Evolutionary conservation across 1,140 invertebrate genomes (phyloP), one percentile per base, ranked within the genome.

Genomic region (Aphelinus atriplicis): DNA sequence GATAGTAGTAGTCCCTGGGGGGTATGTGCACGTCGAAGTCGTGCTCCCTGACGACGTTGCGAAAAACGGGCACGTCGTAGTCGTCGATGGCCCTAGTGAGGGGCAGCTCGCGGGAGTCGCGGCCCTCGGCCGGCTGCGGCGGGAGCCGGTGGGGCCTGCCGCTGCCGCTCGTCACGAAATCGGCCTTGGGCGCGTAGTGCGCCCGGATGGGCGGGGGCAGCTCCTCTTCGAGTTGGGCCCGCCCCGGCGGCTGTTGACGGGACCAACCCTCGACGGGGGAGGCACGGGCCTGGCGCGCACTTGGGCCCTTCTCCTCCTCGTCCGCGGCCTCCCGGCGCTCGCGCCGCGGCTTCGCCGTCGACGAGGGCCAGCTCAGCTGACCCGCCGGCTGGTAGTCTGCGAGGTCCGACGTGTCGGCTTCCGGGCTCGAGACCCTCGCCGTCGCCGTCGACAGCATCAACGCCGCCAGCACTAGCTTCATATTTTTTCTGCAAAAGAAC

Each of bases 111-210:
- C 86, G 53, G 1, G 84, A 81, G 48, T 87, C 85, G 7, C 87
- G 71, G 2, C 65, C 78, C 1, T 84, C 81, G 1, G 73, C 62
- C 3, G 72, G 58, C 3, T 55, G 51, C 47, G 47, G 10, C 2
- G 51, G 51, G 4, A 10, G 10, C 7, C 5, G 51, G 48, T 5
- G 65, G 3, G 46, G 1, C 2, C 74, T 55, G n/a, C 56, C 51
- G 1, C 72, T 3, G 0, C 48, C 78, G 9, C 83, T 82, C 0
- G 87, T 88, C 0, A 88, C 77, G 5, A 88, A 88, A 66, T 87
- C 86, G 1, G 81, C 79, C 1, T 81, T 75, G 0, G 85, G 86
- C 2, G 78, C 71, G 3, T 85, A 82, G 58, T 78, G 76, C 5
- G 58, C 48, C 9, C 65, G 58, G 7, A 72, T 58, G 2, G 57